Base-by-base conservation (phyloP, 1,140 invertebrate species). In the Sycophaga agraensis region DNA sequence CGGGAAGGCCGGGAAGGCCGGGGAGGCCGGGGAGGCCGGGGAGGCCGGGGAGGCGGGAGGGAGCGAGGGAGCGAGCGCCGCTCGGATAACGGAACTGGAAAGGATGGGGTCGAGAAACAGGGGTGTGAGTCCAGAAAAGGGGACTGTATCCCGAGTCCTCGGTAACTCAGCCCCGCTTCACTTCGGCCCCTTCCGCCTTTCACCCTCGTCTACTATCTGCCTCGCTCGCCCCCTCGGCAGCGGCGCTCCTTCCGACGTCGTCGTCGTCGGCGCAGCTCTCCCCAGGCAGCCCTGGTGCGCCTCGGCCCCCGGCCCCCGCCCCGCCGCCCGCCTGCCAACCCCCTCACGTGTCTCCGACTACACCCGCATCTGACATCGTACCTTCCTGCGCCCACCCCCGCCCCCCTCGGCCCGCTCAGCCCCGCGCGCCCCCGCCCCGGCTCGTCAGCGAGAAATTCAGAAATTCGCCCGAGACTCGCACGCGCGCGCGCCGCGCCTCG, bases 121-220 rank as follows among this genome's bases (percentile, higher is more conserved):
- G 73, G 71, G 75, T 76, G 73, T 74, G 75, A 76, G 74, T 76
- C 73, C 73, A 76, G 76, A 78, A 76, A 77, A 75, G 76, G 77
- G 75, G 76, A 73, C 76, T 74, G 73, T 71, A 75, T 75, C 72
- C 68, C 67, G 73, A 75, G 72, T 73, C 71, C 70, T 73, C 75
- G 70, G 71, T 71, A 73, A 72, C 71, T 73, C 70, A 72, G 68
- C 69, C 67, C 17, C 39, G 45, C 28, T 56, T 54, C 19, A 16
- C 40, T 51, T 53, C 26, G 28, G 45, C 63, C 57, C 56, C 22
- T 31, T 40, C 35, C 28, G 16, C 48, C 57, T 59, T 31, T 58
- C 60, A 50, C 39, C 56, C 57, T 42, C 37, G 48, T 14, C 48
- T 64, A 26, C 57, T 35, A 48, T 55, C 53, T 62, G 59, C 45